Conservation (phyloP, 2,888 invertebrate species). For the Hyles lineata region DNA sequence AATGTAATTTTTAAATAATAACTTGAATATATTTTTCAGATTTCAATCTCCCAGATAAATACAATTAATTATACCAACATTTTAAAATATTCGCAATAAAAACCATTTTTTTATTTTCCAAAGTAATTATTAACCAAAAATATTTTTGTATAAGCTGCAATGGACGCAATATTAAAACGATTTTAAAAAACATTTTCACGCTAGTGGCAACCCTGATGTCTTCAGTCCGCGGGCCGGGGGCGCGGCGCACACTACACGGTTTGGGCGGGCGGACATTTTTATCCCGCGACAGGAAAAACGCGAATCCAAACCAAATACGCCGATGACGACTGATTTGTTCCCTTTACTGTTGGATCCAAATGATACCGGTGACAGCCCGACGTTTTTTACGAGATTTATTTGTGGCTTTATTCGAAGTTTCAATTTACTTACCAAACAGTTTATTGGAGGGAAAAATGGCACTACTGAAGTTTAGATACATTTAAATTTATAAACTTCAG, state of each 20-base stretch:
- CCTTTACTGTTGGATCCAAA: conserved; percentile 40
- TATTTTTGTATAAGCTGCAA: too few relatives aligned
- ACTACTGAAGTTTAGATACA: too few relatives aligned
- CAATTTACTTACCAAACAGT: background rate
- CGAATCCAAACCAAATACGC: conserved; percentile 47
- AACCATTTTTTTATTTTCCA: too few relatives aligned
- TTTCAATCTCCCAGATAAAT: too few relatives aligned
- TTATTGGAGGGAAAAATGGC: background rate
- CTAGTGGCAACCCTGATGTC: conserved; percentile 13
- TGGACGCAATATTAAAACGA: conserved; percentile 23
- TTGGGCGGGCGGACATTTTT: conserved; percentile 82
- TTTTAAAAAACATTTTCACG: background rate
- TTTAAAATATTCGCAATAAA: too few relatives aligned
- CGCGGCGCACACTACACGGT: conserved; percentile 67
- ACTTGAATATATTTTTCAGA: too few relatives aligned
- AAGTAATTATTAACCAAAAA: too few relatives aligned
- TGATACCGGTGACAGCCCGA: conserved; percentile 10
- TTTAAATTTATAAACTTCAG: too few relatives aligned
- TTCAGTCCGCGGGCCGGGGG: conserved; percentile 35
- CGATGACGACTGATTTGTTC: conserved; percentile 75
- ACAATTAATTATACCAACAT: too few relatives aligned
- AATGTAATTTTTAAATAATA: too few relatives aligned
- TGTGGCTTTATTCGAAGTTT: background rate
- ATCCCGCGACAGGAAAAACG: conserved; percentile 69
- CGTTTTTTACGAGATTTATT: conserved; percentile 12